Base-by-base conservation (phyloP, 1,140 invertebrate species). In the Daktulosphaira vitifoliae region DNA sequence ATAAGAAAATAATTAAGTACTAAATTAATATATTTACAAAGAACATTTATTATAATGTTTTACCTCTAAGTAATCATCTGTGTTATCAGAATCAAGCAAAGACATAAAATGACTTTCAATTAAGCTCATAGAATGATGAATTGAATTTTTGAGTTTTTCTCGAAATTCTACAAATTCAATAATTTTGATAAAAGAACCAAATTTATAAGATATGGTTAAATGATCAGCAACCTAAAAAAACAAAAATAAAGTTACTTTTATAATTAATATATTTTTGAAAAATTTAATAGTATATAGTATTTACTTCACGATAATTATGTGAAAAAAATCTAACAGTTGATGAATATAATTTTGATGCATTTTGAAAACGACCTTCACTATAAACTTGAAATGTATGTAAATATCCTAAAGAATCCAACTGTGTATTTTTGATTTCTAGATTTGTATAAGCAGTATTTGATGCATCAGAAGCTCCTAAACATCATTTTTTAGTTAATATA, bases 381-480 rank as follows among this genome's bases (percentile, higher is more conserved):
- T 69, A 77, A 65, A 92, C 77, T 66, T 88, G 80, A 68, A 85
- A 84, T 59, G 82, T 83, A 74, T 92, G 84, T 56, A 92, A 77
- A 77, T 92, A 88, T 52, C 92, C 87, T 71, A 97, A 77, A 1
- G 92, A 92, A 77, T 96, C 92, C 73, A 95, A 78, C 74, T 97
- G 94, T 67, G 97, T 85, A 76, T 96, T 91, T 78, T 98, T 98
- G 52, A 93, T 82, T 71, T 97, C 93, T 72, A 97, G 89, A 67
- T 84, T 76, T 44, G 77, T 75, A 68, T 85, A 82, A 46, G 86
- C 88, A 4, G 81, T 82, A n/a, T 79, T 72, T 68, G 81, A 81
- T 70, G 82, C 85, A 69, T 88, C 88, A 80, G 69, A 72, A 69
- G 49, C 51, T 13, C 39, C 48, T 66, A 44, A 37, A 44, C 13